Evolutionary conservation across 2,888 invertebrate species (phyloP), one percentile per base, ranked within the genome.

Genomic region (Agrotis clavis): DNA sequence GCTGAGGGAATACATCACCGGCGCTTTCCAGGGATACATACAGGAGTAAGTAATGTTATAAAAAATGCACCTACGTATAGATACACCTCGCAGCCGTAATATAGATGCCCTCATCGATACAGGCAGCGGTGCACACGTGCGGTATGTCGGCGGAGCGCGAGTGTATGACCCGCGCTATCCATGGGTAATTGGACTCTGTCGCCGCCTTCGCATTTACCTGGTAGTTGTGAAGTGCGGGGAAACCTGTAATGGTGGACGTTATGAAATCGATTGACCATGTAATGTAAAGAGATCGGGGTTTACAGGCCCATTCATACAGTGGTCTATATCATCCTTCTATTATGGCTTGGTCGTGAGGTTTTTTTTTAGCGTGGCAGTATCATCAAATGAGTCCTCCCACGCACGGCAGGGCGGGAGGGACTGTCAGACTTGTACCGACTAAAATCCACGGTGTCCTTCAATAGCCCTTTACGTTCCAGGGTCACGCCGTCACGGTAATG

Each of bases 1-100:
- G 11, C 1, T 41, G 41, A 41, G 11, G 11, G 41, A 35, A 35
- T 35, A 1, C 5, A 35, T 35, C 7, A 35, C 35, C 35, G 5
- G 7, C 35, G 7, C 6, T 35, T 6, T 7, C 41, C 41, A 41
- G 41, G 41, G 41, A 11, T 11, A 41, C 41, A 41, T 41, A 13
- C 1, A 13, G 13, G 11, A 5, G 11, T 9, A 41, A 41, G 9
- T 41, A 51, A 51, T 6, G 9, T 51, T 16, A 19, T 66, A 45
- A 11, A 56, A 67, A 21, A 25, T 35, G 2, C 59, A 69, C 71
- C 16, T 85, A 95, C 95, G 74, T 83, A 56, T 69, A 75, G 53
- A 94, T 78, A 76, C 95, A 95, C 51, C 92, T 85, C 0, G 92
- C 90, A 0, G 94, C 91, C 0, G 94, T 94, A 9, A 94, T 85